Evolutionary conservation across 2,888 invertebrate species (phyloP).

Genomic region (Drosophila mimica): DNA sequence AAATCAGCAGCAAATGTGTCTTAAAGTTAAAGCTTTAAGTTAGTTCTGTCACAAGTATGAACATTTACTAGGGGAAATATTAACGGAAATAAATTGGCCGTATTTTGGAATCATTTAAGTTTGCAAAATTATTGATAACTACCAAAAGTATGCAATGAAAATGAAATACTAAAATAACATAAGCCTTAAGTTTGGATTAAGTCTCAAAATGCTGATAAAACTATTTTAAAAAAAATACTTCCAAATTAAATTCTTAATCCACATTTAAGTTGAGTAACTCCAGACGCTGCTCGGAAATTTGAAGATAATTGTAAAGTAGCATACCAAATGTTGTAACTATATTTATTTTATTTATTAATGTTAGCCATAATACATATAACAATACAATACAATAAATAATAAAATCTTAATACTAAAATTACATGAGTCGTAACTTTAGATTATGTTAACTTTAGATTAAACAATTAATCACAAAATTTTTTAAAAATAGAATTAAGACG

Average conservation of each 20-base stretch:
- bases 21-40: neutral
- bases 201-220: neutral
- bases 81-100: neutral
- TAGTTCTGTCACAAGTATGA: neutral
- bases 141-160: neutral
- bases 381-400: no score
- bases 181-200: neutral
- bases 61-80: neutral
- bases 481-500: no score
- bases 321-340: no score
- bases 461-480: neutral
- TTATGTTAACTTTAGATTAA: neutral
- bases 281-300: no score
- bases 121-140: neutral
- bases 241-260: neutral
- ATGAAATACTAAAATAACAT: neutral
- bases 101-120: neutral
- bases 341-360: no score
- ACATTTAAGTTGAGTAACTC: no score
- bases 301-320: no score
- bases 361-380: no score
- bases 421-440: neutral
- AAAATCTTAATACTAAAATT: no score
- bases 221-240: no score
- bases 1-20: constrained; percentile 4